phyloP scores from a whole-genome alignment of 2,888 invertebrate species.

The Hirtodrosophila histrioides region DNA sequence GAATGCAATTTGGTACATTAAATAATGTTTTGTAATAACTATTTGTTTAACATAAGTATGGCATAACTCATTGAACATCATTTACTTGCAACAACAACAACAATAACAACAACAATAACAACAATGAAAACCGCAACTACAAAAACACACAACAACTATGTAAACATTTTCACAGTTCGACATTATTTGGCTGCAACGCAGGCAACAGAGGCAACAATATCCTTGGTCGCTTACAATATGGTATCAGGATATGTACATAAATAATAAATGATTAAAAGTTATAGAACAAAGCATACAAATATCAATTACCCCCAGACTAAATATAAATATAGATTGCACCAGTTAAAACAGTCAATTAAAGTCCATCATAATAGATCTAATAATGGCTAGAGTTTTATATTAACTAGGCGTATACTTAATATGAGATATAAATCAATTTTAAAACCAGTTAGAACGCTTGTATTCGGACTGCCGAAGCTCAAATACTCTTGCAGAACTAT shows the following conservation, averaged over 20 bases:
- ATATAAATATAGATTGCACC: conserved; percentile 31
- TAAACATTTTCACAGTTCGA: conserved; percentile 80
- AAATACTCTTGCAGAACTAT: conserved; percentile 14
- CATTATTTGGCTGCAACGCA: conserved; percentile 84
- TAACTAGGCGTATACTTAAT: conserved; percentile 43
- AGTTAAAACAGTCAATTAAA: conserved; percentile 10
- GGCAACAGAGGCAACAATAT: conserved; percentile 82
- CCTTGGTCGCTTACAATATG: conserved; percentile 84
- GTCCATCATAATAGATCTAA: background rate
- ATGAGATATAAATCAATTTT: background rate
- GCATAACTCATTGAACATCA: conserved; percentile 35
- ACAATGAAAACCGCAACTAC: conserved; percentile 24
- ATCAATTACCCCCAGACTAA: background rate
- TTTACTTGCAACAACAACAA: conserved; percentile 34
- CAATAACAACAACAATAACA: conserved; percentile 24
- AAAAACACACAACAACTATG: conserved; percentile 43
- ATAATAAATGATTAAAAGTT: conserved; percentile 8
- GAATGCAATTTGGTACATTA: background rate
- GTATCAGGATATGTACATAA: conserved; percentile 73
- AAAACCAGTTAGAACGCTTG: background rate
- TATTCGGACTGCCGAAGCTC: background rate
- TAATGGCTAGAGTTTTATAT: conserved; percentile 20
- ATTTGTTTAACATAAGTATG: conserved; percentile 21
- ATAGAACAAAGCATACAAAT: background rate
- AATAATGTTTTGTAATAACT: conserved; percentile 10